Base-by-base conservation (phyloP, 2,888 invertebrate species). In the Leptinotarsa haldemani region DNA sequence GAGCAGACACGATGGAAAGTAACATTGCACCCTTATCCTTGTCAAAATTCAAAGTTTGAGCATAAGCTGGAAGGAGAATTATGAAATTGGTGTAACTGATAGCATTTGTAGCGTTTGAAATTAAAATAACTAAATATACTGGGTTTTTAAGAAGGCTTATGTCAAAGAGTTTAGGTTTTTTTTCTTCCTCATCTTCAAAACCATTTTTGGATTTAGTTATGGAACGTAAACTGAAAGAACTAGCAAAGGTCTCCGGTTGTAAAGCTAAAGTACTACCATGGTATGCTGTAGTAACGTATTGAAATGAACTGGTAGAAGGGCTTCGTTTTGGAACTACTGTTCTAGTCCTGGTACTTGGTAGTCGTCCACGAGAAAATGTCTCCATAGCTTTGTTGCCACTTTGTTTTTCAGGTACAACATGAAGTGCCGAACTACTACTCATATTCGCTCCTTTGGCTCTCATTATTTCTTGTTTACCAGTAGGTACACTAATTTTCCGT, bases 51-150 rank as follows among this genome's bases (percentile, higher is more conserved):
- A 94, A 88, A 40, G 91, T 90, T 7, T 91, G 86, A 0, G 95
- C 95, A 83, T 95, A 95, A 0, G 93, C 91, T 5, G 96, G 95
- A 22, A 96, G 89, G 20, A 95, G 84, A 67, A 96, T 95, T 1
- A 95, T 93, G 80, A 96, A 95, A 83, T 96, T 96, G 0, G 95
- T 95, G 82, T 95, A 95, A 74, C 95, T 94, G 67, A 96, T 94
- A 0, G 95, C 96, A 77, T 94, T 94, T 0, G 95, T 95, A 63
- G 94, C 95, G 82, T 95, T 95, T 0, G 95, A 95, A 82, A 95
- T 92, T 22, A 96, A 85, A 74, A 96, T 95, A 0, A 96, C 92
- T 71, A 96, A 88, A 83, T 95, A 96, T 66, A 95, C 90, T 0
- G 95, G 95, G 84, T 96, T 95, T 84, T 90, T 93, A 0, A 96